Conservation (phyloP, 2,797 vertebrate genomes). For the Lutjanus argentimaculatus region DNA sequence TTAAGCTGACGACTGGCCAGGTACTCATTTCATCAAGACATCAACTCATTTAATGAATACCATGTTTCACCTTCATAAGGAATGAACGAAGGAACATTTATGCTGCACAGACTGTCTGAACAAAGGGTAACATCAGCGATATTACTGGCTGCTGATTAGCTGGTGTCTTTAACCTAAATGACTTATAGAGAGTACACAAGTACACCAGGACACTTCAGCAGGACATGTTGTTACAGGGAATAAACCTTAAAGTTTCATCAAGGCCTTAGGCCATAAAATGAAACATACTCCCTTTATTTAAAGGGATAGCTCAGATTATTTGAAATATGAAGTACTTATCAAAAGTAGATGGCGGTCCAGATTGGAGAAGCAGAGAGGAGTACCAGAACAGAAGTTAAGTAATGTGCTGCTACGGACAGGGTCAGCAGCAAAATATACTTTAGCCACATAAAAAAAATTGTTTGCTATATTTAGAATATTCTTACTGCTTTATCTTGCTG, state of each 20-base stretch:
- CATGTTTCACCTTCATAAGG: conserved; percentile 50
- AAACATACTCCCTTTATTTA: neutral
- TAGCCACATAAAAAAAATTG: no score
- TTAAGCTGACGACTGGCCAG: conserved; percentile 41
- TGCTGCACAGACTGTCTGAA: conserved; percentile 3
- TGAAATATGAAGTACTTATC: no score
- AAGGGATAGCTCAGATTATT: neutral
- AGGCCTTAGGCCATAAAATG: neutral
- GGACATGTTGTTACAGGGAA: neutral
- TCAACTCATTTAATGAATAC: conserved; percentile 51
- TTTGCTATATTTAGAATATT: no score
- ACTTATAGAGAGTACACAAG: neutral
- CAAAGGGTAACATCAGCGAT: neutral
- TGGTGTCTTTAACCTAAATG: conserved; percentile 8
- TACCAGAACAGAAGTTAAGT: no score
- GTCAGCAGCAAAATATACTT: no score
- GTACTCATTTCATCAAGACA: conserved; percentile 51
- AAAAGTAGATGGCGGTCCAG: no score
- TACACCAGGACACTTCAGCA: neutral
- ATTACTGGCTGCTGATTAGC: neutral
- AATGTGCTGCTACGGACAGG: no score
- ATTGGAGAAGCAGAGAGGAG: no score
- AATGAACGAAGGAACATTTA: conserved; percentile 23
- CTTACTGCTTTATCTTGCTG: no score
- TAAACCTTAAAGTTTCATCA: neutral